Evolutionary conservation across 2,113 vertebrate genomes (phyloP).

Genomic region (Stictonetta naevosa): DNA sequence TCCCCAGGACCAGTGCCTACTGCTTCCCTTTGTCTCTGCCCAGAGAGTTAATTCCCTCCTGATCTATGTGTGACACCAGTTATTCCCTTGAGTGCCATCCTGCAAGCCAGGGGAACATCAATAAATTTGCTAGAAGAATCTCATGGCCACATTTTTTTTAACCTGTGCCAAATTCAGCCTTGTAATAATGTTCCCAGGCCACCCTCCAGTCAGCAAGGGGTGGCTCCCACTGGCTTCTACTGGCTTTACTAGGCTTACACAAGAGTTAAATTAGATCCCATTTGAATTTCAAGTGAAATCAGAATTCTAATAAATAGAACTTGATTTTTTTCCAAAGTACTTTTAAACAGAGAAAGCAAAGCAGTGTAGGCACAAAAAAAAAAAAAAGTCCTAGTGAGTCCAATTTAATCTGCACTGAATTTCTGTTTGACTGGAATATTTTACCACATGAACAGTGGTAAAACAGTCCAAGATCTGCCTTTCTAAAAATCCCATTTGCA

Average conservation of each 20-base stretch:
- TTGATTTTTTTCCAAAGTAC: not conserved
- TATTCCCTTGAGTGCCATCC: not conserved
- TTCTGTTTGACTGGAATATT: not conserved
- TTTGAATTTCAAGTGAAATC: not conserved
- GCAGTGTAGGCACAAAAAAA: not conserved
- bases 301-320: not conserved
- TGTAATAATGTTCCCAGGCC: not conserved
- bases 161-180: not conserved
- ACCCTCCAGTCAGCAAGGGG: not conserved
- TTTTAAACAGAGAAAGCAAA: not conserved
- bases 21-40: not conserved
- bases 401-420: not conserved
- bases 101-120: not conserved
- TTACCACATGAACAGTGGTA: not conserved
- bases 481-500: not conserved
- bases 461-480: not conserved
- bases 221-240: not conserved
- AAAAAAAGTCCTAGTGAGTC: not conserved
- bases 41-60: not conserved
- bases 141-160: not conserved
- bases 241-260: not conserved
- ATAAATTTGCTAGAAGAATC: not conserved
- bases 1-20: not conserved
- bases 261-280: not conserved
- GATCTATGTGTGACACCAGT: not conserved